Conservation (phyloP, 2,113 vertebrate genomes). For the Saccopteryx leptura region DNA sequence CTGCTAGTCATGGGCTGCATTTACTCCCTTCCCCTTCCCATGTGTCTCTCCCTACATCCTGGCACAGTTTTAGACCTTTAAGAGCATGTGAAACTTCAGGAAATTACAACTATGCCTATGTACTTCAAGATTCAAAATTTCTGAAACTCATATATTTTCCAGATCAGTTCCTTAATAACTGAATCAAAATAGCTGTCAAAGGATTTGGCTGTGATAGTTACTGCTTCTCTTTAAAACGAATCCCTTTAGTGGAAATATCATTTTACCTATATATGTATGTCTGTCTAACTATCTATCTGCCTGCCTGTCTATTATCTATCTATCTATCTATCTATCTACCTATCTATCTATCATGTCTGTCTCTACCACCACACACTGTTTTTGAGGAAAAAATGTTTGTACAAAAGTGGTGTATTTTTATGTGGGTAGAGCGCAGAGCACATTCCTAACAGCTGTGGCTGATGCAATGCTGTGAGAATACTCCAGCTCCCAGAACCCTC, state of each 20-base stretch:
- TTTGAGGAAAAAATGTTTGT: constrained; percentile 42
- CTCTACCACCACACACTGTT: background rate
- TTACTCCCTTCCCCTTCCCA: background rate
- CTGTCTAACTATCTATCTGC: background rate
- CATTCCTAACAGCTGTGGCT: too few relatives aligned
- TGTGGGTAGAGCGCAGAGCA: too few relatives aligned
- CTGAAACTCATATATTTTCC: constrained; percentile 17
- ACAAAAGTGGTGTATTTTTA: background rate
- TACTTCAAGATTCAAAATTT: constrained; percentile 17
- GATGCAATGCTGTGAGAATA: too few relatives aligned
- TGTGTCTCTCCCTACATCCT: background rate
- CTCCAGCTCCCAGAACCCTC: too few relatives aligned
- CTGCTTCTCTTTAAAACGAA: constrained; percentile 24
- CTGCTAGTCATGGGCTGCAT: background rate
- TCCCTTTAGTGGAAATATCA: background rate
- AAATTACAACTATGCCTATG: background rate
- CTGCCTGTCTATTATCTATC: background rate
- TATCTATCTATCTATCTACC: background rate
- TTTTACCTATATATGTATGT: background rate
- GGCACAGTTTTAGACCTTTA: background rate
- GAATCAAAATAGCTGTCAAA: background rate
- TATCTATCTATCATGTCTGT: background rate
- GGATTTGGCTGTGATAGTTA: background rate
- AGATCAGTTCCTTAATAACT: background rate
- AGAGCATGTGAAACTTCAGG: background rate